Evolutionary conservation across 2,888 invertebrate genomes (phyloP).

Genomic region (Heteromyza rotundicornis): DNA sequence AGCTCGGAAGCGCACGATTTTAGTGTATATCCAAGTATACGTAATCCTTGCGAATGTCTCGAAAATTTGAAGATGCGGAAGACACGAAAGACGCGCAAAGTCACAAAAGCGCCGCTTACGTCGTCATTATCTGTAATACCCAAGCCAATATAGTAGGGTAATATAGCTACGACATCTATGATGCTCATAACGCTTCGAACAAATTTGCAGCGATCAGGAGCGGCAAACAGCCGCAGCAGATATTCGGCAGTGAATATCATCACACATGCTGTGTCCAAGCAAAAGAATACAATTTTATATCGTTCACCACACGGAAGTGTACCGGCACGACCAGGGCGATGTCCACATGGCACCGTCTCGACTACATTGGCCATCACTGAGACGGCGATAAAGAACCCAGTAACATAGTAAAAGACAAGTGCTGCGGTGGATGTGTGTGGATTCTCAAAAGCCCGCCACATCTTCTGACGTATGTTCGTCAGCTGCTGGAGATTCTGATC

Average conservation of each 20-base stretch:
- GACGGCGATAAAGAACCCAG: slow-evolving; percentile 99
- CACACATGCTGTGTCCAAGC: slow-evolving; percentile 98
- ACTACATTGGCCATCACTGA: slow-evolving; percentile 99
- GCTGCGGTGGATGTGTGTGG: slow-evolving; percentile 98
- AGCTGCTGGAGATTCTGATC: slow-evolving; percentile 88
- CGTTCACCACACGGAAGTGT: slow-evolving; percentile 95
- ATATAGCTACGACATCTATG: slow-evolving; percentile 98
- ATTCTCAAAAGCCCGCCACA: slow-evolving; percentile 99
- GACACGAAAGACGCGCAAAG: slow-evolving; percentile 97
- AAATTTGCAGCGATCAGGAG: slow-evolving; percentile 98
- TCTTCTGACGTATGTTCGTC: slow-evolving; percentile 88
- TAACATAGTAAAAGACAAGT: slow-evolving; percentile 99
- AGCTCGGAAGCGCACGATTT: slow-evolving; percentile 99
- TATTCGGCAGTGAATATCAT: slow-evolving; percentile 99
- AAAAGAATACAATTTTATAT: slow-evolving; percentile 98
- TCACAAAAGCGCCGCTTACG: slow-evolving; percentile 98
- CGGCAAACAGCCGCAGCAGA: slow-evolving; percentile 91
- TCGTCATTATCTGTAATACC: slow-evolving; percentile 98
- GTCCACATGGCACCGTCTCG: slow-evolving; percentile 72
- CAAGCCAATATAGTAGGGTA: slow-evolving; percentile 98
- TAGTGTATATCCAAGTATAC: slow-evolving; percentile 98
- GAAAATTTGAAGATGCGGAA: slow-evolving; percentile 99
- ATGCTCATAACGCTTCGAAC: slow-evolving; percentile 98
- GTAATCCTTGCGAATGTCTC: slow-evolving; percentile 96
- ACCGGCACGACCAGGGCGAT: slow-evolving; percentile 81